Percentiles rank a stretch among this genome's conserved stretches.
These are phyloP conservation scores for Scomber japonicus DNA, from an alignment of 2,113 vertebrate genomes.

Conservation along the genomic window DNA sequence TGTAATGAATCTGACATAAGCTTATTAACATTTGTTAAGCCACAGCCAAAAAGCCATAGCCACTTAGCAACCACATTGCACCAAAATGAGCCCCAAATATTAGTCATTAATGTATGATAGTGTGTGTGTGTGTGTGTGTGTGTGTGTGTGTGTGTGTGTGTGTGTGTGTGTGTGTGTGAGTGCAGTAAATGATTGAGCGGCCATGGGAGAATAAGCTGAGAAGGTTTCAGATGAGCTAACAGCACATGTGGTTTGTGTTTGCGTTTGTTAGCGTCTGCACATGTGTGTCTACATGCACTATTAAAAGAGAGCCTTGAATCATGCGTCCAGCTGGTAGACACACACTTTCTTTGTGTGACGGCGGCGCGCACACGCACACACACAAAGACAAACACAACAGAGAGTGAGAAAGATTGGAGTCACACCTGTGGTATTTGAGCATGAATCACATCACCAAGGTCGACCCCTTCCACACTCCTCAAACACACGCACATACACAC, in stretches of 20 bases:
- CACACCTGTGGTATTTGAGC: constrained; percentile 31
- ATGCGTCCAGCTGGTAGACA: constrained; percentile 14
- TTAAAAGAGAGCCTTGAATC: neutral
- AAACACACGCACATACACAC: neutral
- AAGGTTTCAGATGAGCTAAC: neutral
- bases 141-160: neutral
- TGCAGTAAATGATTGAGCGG: constrained; percentile 6
- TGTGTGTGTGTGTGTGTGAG: constrained; percentile 8
- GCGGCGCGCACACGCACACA: neutral
- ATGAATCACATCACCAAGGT: constrained; percentile 20
- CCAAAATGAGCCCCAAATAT: neutral
- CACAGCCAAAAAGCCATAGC: constrained; percentile 11
- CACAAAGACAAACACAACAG: neutral
- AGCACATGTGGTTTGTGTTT: constrained; percentile 27
- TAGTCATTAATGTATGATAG: constrained; percentile 2
- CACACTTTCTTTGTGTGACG: neutral
- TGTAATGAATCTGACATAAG: neutral
- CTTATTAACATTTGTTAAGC: constrained; percentile 4
- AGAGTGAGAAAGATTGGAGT: constrained; percentile 6
- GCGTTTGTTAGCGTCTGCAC: neutral
- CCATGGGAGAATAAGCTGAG: constrained; percentile 20
- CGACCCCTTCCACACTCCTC: neutral
- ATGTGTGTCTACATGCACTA: constrained; percentile 23
- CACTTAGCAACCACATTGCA: constrained; percentile 39
- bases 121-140: neutral